phyloP scores from a whole-genome alignment of 2,113 vertebrate genomes.

The Lampris megalopsis region DNA sequence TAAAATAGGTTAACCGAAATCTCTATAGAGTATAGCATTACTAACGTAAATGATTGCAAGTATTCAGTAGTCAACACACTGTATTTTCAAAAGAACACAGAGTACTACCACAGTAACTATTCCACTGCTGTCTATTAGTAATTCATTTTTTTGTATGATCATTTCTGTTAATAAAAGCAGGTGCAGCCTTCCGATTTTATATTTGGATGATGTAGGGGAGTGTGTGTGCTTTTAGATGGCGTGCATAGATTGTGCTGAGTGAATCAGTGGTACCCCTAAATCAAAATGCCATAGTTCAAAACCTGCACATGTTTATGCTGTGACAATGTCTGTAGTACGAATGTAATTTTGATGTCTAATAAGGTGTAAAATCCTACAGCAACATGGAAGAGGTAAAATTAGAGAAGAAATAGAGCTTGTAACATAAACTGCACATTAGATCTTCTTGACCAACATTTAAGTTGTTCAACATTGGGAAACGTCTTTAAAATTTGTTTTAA shows the following conservation, averaged over 20 bases:
- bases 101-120: slow-evolving; percentile 18
- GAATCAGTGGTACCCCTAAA: slow-evolving; percentile 41
- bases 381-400: neutral
- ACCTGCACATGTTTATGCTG: slow-evolving; percentile 48
- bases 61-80: slow-evolving; percentile 34
- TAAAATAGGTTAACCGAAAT: slow-evolving; percentile 4
- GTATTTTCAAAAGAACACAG: slow-evolving; percentile 13
- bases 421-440: slow-evolving; percentile 10
- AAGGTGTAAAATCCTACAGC: neutral
- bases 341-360: neutral
- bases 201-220: slow-evolving; percentile 51
- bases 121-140: slow-evolving; percentile 12
- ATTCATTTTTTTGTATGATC: slow-evolving; percentile 19
- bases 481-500: slow-evolving; percentile 44
- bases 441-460: slow-evolving; percentile 26
- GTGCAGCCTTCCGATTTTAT: neutral
- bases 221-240: slow-evolving; percentile 30
- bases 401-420: neutral
- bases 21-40: slow-evolving; percentile 7
- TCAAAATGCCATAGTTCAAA: slow-evolving; percentile 69
- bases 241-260: slow-evolving; percentile 45
- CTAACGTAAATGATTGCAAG: slow-evolving; percentile 11
- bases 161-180: slow-evolving; percentile 39
- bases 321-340: slow-evolving; percentile 16
- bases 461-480: slow-evolving; percentile 28